Base-by-base conservation (phyloP, 2,888 invertebrate genomes). In the Gari tellinella region DNA sequence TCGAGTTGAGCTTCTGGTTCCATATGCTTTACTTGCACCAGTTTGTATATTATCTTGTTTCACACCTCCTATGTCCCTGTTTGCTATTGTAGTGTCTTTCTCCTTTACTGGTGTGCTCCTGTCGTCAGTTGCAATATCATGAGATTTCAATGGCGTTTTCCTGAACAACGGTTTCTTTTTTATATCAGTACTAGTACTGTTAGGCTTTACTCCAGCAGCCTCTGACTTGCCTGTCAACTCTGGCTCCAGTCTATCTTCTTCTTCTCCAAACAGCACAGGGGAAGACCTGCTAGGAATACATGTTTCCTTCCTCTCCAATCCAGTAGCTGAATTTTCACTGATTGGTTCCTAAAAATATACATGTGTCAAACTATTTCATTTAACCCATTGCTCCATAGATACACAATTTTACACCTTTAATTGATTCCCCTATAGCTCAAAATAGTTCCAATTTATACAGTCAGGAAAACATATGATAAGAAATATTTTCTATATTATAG, bases 141-240 rank as follows among this genome's bases (percentile, higher is more conserved):
- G 17, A 53, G 26, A 15, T 53, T 53, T 53, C n/a, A 17, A 31
- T 14, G 25, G 23, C 3, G 19, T 40, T 45, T 48, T 60, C n/a
- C 26, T 48, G 23, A 60, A 60, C 8, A 60, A 25, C 8, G 60
- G 60, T 60, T 60, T 60, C 14, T 21, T 37, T 10, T 60, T 60
- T 1, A 38, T 25, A 5, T 55, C 41, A n/a, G 40, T 49, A 14
- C 7, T 8, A 60, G 45, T 12, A 17, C 4, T 43, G 5, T 43
- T 14, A 17, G n/a, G 7, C 21, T 19, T 65, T 15, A 23, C 43
- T 38, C 14, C 58, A n/a, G 55, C 3, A 25, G 2, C 38, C 21
- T 25, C 41, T 26, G 8, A 14, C 19, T 15, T 43, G n/a, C 14
- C 43, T 43, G 4, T 43, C 4, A 31, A 10, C 31, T 31, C 31